phyloP scores from a whole-genome alignment of 2,113 vertebrate genomes.

The Lutjanus erythropterus region DNA sequence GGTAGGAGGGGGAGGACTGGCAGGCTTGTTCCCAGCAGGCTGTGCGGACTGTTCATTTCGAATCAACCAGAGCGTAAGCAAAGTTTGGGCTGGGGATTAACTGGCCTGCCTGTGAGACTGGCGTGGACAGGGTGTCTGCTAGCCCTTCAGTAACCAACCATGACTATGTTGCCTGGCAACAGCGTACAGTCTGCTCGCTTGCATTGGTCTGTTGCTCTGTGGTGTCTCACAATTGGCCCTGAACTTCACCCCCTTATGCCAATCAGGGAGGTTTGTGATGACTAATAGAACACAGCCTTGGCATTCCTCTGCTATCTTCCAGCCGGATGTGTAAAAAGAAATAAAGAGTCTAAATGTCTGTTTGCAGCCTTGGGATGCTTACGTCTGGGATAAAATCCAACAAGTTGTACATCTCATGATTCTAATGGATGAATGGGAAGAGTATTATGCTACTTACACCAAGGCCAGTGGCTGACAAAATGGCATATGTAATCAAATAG shows the following conservation, averaged over 20 bases:
- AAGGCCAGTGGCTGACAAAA: neutral
- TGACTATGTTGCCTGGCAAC: slow-evolving; percentile 63
- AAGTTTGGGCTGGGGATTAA: slow-evolving; percentile 81
- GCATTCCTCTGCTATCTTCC: slow-evolving; percentile 58
- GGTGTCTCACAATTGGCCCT: slow-evolving; percentile 51
- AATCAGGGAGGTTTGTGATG: slow-evolving; percentile 61
- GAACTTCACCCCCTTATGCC: slow-evolving; percentile 47
- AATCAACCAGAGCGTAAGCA: slow-evolving; percentile 75
- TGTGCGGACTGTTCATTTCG: slow-evolving; percentile 61
- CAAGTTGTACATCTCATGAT: neutral
- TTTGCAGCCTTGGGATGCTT: no score
- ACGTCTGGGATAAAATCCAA: neutral
- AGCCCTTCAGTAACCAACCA: slow-evolving; percentile 50
- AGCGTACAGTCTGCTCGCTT: slow-evolving; percentile 41
- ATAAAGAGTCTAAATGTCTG: no score
- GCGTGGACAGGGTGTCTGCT: slow-evolving; percentile 38
- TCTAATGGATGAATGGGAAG: neutral
- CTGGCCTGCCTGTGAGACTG: slow-evolving; percentile 61
- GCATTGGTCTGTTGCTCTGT: slow-evolving; percentile 44
- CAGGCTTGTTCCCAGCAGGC: slow-evolving; percentile 59
- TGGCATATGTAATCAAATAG: neutral
- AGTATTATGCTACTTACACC: neutral
- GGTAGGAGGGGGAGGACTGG: slow-evolving; percentile 27
- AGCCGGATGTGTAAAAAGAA: slow-evolving; percentile 35
- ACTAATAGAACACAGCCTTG: slow-evolving; percentile 57